These are phyloP conservation scores for Octodon degus DNA, from an alignment of 2,113 vertebrate genomes.

Conservation along the genomic window DNA sequence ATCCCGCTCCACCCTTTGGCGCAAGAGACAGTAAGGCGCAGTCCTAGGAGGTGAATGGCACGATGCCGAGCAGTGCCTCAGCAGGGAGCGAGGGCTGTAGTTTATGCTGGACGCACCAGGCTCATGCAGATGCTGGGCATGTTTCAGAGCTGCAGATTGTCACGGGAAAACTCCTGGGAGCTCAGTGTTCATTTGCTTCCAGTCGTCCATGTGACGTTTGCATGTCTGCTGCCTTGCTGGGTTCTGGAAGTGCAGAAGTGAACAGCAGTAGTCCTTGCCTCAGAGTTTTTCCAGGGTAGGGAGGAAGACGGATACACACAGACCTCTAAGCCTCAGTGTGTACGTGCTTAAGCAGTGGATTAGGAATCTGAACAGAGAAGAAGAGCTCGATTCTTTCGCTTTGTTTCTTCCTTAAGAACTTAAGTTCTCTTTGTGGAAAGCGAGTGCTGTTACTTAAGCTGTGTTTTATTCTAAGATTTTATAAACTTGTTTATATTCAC, in stretches of 20 bases:
- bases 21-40: not conserved
- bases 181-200: not conserved
- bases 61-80: too few species aligned
- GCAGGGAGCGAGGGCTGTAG: not conserved
- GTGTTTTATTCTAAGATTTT: not conserved
- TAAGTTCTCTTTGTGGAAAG: not conserved
- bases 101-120: not conserved
- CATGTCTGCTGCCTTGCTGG: not conserved
- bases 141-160: not conserved
- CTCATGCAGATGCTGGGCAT: not conserved
- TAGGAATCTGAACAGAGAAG: not conserved
- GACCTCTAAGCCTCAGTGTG: not conserved
- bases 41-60: not conserved
- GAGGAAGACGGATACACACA: not conserved
- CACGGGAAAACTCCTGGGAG: not conserved
- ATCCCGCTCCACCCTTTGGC: fast-evolving
- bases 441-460: not conserved
- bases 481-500: not conserved
- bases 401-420: not conserved
- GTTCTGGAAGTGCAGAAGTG: not conserved
- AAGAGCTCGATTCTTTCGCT: not conserved
- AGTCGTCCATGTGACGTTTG: not conserved
- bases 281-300: not conserved
- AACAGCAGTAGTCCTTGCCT: not conserved
- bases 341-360: not conserved